These are phyloP conservation scores for Araneus ventricosus DNA, from an alignment of 1,140 invertebrate genomes.

Conservation along the genomic window DNA sequence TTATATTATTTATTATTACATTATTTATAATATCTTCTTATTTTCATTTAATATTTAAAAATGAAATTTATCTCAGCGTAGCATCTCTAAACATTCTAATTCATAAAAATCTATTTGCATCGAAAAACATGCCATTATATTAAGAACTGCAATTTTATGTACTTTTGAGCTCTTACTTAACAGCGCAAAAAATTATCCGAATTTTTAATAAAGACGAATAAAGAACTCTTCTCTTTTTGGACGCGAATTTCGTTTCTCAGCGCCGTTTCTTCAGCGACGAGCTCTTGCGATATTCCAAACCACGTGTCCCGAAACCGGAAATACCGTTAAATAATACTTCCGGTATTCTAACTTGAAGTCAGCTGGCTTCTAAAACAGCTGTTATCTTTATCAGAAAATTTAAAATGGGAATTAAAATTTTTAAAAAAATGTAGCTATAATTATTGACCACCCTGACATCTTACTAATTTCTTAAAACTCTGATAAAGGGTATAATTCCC, in stretches of 20 bases:
- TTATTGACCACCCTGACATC: neutral
- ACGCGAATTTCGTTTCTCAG: neutral
- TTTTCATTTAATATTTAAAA: no score
- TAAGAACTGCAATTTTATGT: no score
- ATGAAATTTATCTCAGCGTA: no score
- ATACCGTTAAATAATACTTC: conserved; percentile 67
- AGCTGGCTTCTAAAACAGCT: conserved; percentile 61
- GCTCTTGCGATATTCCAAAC: conserved; percentile 7
- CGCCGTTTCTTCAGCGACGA: neutral
- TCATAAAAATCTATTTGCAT: no score
- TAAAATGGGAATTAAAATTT: neutral
- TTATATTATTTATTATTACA: no score
- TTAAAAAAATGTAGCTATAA: neutral
- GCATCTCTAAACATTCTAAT: no score
- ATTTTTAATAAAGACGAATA: no score
- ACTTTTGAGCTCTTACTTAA: no score
- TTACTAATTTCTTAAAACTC: neutral
- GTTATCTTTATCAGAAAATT: neutral
- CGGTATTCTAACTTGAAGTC: conserved; percentile 42
- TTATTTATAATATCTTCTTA: no score
- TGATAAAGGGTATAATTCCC: neutral
- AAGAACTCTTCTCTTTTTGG: no score
- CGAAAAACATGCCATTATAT: no score
- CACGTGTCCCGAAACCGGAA: conserved; percentile 70
- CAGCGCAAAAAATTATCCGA: no score